Evolutionary conservation across 2,797 vertebrate species (phyloP), one percentile per base, ranked within the genome.

Genomic region (Coendou prehensilis): DNA sequence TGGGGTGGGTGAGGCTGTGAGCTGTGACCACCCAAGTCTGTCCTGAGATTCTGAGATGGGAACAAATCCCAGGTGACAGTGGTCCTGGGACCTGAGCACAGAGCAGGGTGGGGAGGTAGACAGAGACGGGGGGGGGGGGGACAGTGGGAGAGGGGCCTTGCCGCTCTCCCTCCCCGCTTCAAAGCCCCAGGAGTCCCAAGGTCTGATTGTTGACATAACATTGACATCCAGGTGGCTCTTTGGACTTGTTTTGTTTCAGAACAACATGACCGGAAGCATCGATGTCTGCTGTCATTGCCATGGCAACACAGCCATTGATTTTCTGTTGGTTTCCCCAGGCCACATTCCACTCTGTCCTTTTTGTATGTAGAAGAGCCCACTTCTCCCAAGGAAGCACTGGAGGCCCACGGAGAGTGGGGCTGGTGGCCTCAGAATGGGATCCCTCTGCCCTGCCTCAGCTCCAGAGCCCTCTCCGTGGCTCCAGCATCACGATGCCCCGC

Each of bases 11-110:
- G n/a, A 50, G 9, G 10, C 50, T 20, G 9, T 6, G 71, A 79
- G n/a, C 15, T 15, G 1, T 0, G 0, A n/a, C 82, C 23, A 23
- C 28, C 28, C 0, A 4, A 1, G 37, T 47, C 1, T 0, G 5
- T 11, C 28, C 75, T 54, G 52, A 47, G 45, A 11, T 11, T n/a
- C 63, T 13, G 64, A 17, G 15, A 4, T 14, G 33, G 4, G 0
- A 61, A 4, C 18, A 30, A 57, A 33, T 71, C 45, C 63, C 15
- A 9, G 33, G 33, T 10, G 15, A 0, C 8, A 4, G 15, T n/a
- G 2, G 10, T 18, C 56, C 33, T 18, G 52, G 82, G 52, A 18
- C 30, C 23, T 0, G 13, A 56, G 41, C 47, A 17, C 0, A 11
- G 61, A 13, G 54, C 59, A 33, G 17, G 56, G 17, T 7, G 22